Conservation (phyloP, 2,113 vertebrate species). For the Campylorhamphus procurvoides region DNA sequence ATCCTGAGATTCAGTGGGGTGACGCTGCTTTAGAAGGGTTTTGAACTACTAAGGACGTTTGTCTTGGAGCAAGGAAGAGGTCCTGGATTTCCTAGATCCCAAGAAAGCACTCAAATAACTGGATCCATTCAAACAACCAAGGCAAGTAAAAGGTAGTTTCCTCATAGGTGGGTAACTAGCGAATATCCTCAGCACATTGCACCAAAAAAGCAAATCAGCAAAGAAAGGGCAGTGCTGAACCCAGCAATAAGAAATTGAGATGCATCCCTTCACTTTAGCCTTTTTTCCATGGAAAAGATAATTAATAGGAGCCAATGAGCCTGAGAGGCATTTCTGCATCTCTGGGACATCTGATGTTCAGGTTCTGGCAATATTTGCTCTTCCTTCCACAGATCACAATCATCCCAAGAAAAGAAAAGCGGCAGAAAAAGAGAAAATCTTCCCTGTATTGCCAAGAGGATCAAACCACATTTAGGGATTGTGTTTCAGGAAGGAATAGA, state of each 20-base stretch:
- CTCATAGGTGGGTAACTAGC: neutral
- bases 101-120: neutral
- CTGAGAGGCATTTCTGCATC: neutral
- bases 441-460: neutral
- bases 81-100: neutral
- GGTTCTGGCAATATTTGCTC: neutral
- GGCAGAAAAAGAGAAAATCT: neutral
- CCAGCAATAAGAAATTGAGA: neutral
- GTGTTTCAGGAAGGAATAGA: neutral
- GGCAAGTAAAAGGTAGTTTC: neutral
- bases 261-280: neutral
- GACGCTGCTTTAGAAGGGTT: neutral
- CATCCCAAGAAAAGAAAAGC: neutral
- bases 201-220: neutral
- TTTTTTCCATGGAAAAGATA: neutral
- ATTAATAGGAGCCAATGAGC: neutral
- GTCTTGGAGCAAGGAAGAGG: neutral
- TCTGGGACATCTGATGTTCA: neutral
- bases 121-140: neutral
- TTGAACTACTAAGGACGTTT: neutral
- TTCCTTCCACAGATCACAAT: neutral
- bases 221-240: neutral
- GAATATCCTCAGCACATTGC: neutral
- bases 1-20: fast-evolving
- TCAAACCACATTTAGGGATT: neutral